Evolutionary conservation across 2,888 invertebrate species (phyloP), one percentile per base, ranked within the genome.

Genomic region (Erannis defoliaria): DNA sequence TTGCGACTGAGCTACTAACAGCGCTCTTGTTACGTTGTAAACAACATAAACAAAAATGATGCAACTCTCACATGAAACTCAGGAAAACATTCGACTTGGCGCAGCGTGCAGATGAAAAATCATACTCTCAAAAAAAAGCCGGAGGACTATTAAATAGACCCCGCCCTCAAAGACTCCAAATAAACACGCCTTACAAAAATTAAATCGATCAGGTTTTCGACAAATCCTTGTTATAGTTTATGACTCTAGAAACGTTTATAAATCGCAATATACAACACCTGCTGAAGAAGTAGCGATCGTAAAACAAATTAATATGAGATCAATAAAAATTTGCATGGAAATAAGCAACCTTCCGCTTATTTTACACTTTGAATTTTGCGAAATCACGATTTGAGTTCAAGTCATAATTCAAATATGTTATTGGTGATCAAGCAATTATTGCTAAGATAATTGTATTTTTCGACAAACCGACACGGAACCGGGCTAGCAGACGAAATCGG

Each of bases 291-390:
- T 72, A 60, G 61, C 40, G 55, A 51, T 63, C 61, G 63, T 79
- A 74, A 81, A 81, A 73, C 75, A 76, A 82, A 84, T 80, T 77
- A 81, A 83, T 81, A 72, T 70, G 66, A 76, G 69, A 77, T 78
- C 72, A 75, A 80, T 81, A 78, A 78, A 75, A 76, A 81, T 81
- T 77, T 70, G 77, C 75, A 84, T 82, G 75, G 72, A 81, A 79
- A 85, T 83, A 70, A 73, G 65, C 73, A 58, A 55, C 69, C 73
- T 73, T 72, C 68, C 71, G 73, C 72, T 79, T 75, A 82, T 82
- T 79, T 76, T 70, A 70, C 56, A 64, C 55, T 59, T 59, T 49
- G 59, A 58, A 71, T 74, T 68, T 68, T 46, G 55, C n/a, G 19
- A 51, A 61, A 62, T 61, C 43, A 62, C 53, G 45, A 43, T 21